These are phyloP conservation scores for Spodoptera littoralis DNA, from an alignment of 2,888 invertebrate genomes.

Conservation along the genomic window DNA sequence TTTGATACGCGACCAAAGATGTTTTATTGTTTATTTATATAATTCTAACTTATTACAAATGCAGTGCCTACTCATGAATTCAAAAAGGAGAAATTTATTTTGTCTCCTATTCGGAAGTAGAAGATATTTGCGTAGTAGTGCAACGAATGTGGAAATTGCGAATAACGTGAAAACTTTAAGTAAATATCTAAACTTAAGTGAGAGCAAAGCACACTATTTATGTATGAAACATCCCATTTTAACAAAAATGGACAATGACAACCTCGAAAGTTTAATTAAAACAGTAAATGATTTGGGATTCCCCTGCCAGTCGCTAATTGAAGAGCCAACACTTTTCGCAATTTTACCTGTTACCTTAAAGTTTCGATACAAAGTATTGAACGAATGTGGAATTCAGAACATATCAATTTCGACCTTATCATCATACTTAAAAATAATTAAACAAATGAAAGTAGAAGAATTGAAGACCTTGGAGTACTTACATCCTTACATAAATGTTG, in stretches of 20 bases:
- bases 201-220: constrained; percentile 73
- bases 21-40: background rate
- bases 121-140: constrained; percentile 23
- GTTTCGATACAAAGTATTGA: constrained; percentile 75
- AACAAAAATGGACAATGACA: constrained; percentile 67
- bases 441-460: constrained; percentile 73
- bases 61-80: constrained; percentile 36
- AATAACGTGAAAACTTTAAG: constrained; percentile 61
- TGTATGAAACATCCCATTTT: constrained; percentile 76
- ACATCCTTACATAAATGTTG: constrained; percentile 70
- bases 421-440: constrained; percentile 74
- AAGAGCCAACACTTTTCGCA: constrained; percentile 76
- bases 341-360: constrained; percentile 77
- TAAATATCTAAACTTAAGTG: constrained; percentile 71
- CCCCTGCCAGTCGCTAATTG: constrained; percentile 63
- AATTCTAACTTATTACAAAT: background rate
- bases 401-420: constrained; percentile 65
- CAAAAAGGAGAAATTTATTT: constrained; percentile 23
- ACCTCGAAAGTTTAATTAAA: constrained; percentile 65
- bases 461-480: constrained; percentile 71
- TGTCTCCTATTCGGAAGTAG: constrained; percentile 22
- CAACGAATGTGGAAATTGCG: constrained; percentile 25
- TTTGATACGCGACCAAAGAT: background rate
- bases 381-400: constrained; percentile 79
- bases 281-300: constrained; percentile 75